Conservation (phyloP, 2,113 vertebrate genomes). For the Halichoeres trimaculatus region DNA sequence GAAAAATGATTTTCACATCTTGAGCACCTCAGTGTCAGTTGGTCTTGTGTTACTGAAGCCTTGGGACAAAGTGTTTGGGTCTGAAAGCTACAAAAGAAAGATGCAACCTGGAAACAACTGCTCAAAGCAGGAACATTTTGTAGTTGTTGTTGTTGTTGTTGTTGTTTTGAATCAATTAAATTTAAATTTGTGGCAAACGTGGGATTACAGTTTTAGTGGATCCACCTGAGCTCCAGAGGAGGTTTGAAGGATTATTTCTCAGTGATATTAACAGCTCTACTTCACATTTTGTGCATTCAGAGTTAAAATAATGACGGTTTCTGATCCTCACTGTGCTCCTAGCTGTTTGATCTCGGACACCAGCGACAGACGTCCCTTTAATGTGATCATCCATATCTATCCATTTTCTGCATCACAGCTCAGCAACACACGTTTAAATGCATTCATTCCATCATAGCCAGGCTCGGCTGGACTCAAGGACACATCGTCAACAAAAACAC, state of each 20-base stretch:
- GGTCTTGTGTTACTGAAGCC: too few relatives aligned
- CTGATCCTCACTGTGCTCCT: constrained; percentile 20
- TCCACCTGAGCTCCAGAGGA: neutral
- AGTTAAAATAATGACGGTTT: neutral
- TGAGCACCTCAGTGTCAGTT: too few relatives aligned
- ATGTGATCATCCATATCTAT: constrained; percentile 2
- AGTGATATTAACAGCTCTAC: too few relatives aligned
- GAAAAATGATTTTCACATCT: too few relatives aligned
- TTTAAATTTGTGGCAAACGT: too few relatives aligned
- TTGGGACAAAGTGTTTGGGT: too few relatives aligned
- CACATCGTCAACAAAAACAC: constrained; percentile 44
- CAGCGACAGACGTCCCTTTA: neutral
- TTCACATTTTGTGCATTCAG: neutral
- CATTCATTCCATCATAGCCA: constrained; percentile 4
- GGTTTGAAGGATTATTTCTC: neutral
- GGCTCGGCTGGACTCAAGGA: constrained; percentile 44
- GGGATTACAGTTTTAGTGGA: neutral
- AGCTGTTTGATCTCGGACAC: neutral
- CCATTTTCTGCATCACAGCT: neutral
- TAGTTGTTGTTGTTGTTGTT: too few relatives aligned
- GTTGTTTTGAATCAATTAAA: too few relatives aligned
- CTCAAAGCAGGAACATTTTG: too few relatives aligned
- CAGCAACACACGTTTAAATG: constrained; percentile 2
- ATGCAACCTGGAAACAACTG: too few relatives aligned
- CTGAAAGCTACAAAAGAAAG: too few relatives aligned